These are phyloP conservation scores for Meteorus sp. DNA, from an alignment of 1,140 invertebrate genomes.

Conservation along the genomic window DNA sequence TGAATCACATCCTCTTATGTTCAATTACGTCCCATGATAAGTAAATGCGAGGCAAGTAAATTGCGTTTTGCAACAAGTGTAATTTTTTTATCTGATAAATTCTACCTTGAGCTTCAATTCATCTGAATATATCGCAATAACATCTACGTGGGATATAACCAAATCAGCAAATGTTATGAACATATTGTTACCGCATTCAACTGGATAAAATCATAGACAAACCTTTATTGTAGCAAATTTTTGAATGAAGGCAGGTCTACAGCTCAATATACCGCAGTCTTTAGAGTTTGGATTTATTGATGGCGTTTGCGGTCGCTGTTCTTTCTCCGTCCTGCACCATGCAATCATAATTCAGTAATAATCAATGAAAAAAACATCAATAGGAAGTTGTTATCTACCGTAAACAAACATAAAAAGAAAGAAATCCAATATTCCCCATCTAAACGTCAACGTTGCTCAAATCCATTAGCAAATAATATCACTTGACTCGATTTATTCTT, in stretches of 20 bases:
- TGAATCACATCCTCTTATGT: background rate
- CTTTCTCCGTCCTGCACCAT: constrained; percentile 58
- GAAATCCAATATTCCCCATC: too few species aligned
- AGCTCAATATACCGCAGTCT: constrained; percentile 82
- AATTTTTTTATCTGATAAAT: background rate
- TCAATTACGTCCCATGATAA: too few species aligned
- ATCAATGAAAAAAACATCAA: background rate
- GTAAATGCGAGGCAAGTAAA: too few species aligned
- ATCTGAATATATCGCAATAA: too few species aligned
- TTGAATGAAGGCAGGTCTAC: constrained; percentile 79
- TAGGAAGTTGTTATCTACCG: constrained; percentile 14
- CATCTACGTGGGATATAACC: too few species aligned
- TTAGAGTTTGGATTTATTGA: constrained; percentile 68
- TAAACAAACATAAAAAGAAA: constrained; percentile 27
- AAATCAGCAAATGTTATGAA: too few species aligned
- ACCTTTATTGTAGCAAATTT: constrained; percentile 83
- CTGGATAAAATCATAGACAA: constrained; percentile 31
- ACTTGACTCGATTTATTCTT: constrained; percentile 2
- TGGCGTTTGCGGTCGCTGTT: constrained; percentile 63
- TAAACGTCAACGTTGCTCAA: too few species aligned
- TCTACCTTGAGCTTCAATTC: too few species aligned
- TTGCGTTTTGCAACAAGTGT: too few species aligned
- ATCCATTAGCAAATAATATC: too few species aligned
- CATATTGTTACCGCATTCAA: too few species aligned
- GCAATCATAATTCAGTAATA: constrained; percentile 15